Evolutionary conservation across 2,113 vertebrate genomes (phyloP).

Genomic region (Anseranas semipalmata): DNA sequence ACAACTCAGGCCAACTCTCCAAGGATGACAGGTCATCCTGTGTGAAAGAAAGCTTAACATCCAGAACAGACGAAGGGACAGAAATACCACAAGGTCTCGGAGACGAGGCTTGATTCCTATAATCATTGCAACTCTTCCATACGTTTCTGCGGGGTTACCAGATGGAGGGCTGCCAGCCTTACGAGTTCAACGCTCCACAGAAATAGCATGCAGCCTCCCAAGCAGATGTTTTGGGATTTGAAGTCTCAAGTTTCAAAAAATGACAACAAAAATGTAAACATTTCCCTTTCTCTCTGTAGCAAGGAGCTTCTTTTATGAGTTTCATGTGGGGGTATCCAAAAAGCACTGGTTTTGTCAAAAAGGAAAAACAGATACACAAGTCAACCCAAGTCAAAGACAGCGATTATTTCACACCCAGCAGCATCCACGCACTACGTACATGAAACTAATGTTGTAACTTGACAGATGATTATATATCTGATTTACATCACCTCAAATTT

Average conservation of each 20-base stretch:
- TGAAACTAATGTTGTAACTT: background rate
- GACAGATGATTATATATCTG: background rate
- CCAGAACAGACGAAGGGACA: background rate
- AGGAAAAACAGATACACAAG: background rate
- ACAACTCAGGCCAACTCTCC: background rate
- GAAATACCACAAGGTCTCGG: background rate
- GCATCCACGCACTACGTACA: background rate
- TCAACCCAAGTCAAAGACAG: background rate
- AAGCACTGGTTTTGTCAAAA: background rate
- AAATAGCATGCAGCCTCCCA: background rate
- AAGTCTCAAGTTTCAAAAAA: background rate
- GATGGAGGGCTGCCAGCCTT: accelerated
- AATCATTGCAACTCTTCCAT: background rate
- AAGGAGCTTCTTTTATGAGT: background rate
- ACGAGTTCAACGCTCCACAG: background rate
- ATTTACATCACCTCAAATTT: background rate
- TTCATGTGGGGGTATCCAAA: background rate
- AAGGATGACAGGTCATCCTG: background rate
- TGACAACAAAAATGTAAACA: background rate
- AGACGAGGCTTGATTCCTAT: accelerated
- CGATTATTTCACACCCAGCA: background rate
- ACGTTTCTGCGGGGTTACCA: background rate
- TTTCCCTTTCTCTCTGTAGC: background rate
- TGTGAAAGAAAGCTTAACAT: background rate
- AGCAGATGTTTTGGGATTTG: background rate